Evolutionary conservation across 2,797 vertebrate genomes (phyloP), one percentile per base, ranked within the genome.

Genomic region (Nannoperca australis): DNA sequence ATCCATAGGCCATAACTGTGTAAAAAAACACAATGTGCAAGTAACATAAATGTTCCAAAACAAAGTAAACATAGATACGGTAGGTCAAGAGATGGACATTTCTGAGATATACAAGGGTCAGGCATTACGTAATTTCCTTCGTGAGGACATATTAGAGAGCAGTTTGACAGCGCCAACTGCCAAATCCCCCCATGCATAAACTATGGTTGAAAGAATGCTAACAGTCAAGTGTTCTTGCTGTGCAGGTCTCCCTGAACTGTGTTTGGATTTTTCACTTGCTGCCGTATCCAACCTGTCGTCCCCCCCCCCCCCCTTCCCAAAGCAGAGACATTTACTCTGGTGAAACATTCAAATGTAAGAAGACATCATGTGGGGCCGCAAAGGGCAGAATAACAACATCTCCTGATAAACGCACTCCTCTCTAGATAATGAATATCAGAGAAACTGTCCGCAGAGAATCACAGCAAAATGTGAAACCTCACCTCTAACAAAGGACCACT

Each of bases 121-220:
- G 9, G 8, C 32, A 75, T 79, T 78, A 84, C 71, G 68, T 90
- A 54, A 81, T 64, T 70, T 80, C 78, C 54, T 49, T 76, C 76
- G 59, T 50, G 61, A 84, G 67, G 79, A 88, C 88, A 70, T 62
- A 45, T 65, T 69, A 82, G 59, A 87, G 63, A 93, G 87, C 72
- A 67, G 82, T 82, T 82, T 83, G 76, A 93, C 76, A 83, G 73
- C 78, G 56, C 38, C 10, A 78, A 73, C 66, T 73, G 75, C 88
- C 67, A 92, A 82, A 92, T 77, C 72, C 66, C 81, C 69, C 79
- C 45, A 60, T 73, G 82, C 40, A 90, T 90, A 94, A 94, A 93
- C 93, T 89, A 70, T 47, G 77, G 73, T 58, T 60, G 45, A 81
- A 94, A 86, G 83, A 94, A 94, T 92, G 91, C 85, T 83, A 92